These are phyloP conservation scores for Dipodomys spectabilis DNA, from an alignment of 2,113 vertebrate species.

Conservation along the genomic window DNA sequence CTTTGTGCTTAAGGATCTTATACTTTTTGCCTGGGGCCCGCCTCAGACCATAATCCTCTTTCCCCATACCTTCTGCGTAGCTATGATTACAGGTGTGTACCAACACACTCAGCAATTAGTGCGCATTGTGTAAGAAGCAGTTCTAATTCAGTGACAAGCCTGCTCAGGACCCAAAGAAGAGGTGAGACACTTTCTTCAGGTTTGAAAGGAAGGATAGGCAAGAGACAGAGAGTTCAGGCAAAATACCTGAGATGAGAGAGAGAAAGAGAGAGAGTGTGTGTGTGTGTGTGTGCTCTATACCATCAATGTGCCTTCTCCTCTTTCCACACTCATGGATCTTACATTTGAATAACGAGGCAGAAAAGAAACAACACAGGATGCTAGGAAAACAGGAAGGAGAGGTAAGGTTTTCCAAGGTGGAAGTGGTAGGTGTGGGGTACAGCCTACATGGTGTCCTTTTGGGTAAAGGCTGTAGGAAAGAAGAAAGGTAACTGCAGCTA, in stretches of 20 bases:
- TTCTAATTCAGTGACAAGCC: not conserved
- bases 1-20: too few species aligned
- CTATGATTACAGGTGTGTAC: too few species aligned
- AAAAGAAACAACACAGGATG: not conserved
- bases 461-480: not conserved
- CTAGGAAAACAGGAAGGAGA: not conserved
- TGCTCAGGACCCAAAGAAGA: not conserved
- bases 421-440: too few species aligned
- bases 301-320: not conserved
- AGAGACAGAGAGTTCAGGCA: not conserved
- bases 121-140: not conserved
- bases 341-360: not conserved
- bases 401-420: not conserved
- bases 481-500: not conserved
- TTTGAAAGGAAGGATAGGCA: not conserved
- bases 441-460: not conserved
- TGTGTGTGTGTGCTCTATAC: too few species aligned
- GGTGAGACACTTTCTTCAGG: not conserved
- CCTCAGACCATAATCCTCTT: too few species aligned
- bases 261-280: too few species aligned
- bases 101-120: not conserved
- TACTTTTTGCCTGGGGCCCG: too few species aligned
- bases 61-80: too few species aligned
- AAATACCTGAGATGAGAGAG: too few species aligned
- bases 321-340: not conserved